A percentile compares a stretch with the other conserved stretches of the same genome.
phyloP scores from a whole-genome alignment of 2,113 vertebrate genomes.

The Salvelinus sp. region DNA sequence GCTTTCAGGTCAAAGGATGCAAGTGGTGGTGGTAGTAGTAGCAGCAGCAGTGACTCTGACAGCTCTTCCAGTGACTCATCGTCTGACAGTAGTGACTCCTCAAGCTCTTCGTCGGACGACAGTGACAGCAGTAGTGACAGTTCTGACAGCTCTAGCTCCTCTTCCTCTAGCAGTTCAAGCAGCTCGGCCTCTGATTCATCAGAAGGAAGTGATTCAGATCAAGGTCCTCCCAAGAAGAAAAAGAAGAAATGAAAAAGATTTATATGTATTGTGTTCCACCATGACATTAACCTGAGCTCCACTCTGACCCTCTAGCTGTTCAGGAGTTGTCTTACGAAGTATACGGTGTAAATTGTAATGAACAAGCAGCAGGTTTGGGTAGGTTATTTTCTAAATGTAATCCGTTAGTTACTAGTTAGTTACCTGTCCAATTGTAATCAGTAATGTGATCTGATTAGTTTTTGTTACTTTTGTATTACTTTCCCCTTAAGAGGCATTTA shows the following conservation, averaged over 20 bases:
- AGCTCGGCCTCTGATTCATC: slow-evolving; percentile 79
- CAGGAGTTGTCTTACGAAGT: neutral
- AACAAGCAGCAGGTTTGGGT: neutral
- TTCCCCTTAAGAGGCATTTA: too few relatives aligned
- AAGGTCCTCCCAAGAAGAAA: slow-evolving; percentile 88
- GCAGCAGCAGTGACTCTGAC: slow-evolving; percentile 75
- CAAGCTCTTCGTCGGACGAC: slow-evolving; percentile 83
- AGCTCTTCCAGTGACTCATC: slow-evolving; percentile 86
- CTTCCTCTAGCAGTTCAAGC: slow-evolving; percentile 79
- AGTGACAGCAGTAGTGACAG: slow-evolving; percentile 64
- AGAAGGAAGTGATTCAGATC: slow-evolving; percentile 87
- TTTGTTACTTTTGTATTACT: too few relatives aligned
- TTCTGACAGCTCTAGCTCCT: slow-evolving; percentile 77
- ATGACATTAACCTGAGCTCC: slow-evolving; percentile 7
- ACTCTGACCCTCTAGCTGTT: neutral
- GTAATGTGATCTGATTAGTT: too few relatives aligned
- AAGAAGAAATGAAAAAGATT: slow-evolving; percentile 81
- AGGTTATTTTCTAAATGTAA: too few relatives aligned
- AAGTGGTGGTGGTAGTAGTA: slow-evolving; percentile 64
- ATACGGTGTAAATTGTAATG: neutral
- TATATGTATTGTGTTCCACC: too few relatives aligned
- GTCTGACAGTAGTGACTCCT: slow-evolving; percentile 87
- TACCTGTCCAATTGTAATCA: too few relatives aligned
- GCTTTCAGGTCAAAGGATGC: slow-evolving; percentile 83
- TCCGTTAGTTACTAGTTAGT: too few relatives aligned